These are phyloP conservation scores for Apotomis turbidana DNA, from an alignment of 2,888 invertebrate genomes.

Conservation along the genomic window DNA sequence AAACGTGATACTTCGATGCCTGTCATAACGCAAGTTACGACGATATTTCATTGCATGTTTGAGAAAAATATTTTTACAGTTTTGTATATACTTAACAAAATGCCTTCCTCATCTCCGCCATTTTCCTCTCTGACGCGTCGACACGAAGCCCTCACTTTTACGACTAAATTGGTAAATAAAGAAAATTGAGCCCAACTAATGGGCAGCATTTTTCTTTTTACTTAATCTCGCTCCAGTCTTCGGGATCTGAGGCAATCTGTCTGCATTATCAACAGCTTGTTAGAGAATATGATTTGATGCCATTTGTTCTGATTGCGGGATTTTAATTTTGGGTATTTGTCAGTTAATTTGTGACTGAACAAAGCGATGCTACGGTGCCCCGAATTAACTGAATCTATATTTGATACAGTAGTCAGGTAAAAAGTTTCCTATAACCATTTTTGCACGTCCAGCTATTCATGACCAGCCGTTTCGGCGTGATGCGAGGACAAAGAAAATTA, in stretches of 20 bases:
- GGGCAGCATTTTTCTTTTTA: conserved; percentile 40
- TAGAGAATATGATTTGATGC: conserved; percentile 33
- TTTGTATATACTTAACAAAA: not conserved
- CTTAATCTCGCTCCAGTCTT: conserved; percentile 36
- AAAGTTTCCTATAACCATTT: too few species aligned
- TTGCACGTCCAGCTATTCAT: too few species aligned
- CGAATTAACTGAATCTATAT: too few species aligned
- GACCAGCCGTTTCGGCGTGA: too few species aligned
- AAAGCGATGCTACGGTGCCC: not conserved
- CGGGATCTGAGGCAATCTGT: conserved; percentile 32
- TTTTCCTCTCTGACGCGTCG: not conserved
- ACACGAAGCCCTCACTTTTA: conserved; percentile 17
- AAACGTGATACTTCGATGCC: too few species aligned
- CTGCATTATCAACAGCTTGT: conserved; percentile 32
- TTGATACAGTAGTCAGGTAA: too few species aligned
- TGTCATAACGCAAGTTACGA: too few species aligned
- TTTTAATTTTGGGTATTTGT: conserved; percentile 1
- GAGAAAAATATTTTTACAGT: too few species aligned
- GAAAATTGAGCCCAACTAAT: conserved; percentile 43
- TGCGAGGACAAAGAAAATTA: too few species aligned
- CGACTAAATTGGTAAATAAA: conserved; percentile 43
- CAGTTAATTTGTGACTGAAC: not conserved
- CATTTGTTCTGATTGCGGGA: conserved; percentile 6
- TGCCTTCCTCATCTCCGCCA: conserved; percentile 2
- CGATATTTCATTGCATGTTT: too few species aligned